Evolutionary conservation across 2,113 vertebrate genomes (phyloP), one percentile per base, ranked within the genome.

Genomic region (Rafetus swinhoei): DNA sequence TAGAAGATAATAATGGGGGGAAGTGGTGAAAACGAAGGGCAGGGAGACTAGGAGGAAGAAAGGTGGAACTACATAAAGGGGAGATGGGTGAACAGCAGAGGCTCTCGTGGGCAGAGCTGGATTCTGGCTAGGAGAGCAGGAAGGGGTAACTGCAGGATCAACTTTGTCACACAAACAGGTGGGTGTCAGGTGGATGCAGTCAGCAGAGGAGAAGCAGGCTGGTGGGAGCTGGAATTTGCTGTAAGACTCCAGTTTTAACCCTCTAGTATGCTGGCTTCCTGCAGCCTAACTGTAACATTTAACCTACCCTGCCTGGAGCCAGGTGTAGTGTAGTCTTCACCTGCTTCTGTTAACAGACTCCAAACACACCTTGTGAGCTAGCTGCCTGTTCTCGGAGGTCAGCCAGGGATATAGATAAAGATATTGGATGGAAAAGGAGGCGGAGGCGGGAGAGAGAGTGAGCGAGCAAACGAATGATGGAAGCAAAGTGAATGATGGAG

Each of bases 401-500:
- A 53, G 29, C 10, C 5, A 11, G 39, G 29, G 32, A 15, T 16
- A 32, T 72, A 72, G 16, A n/a, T 15, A 50, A 25, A 32, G 52
- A 35, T 24, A 29, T 60, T 32, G 57, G 76, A 52, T 52, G 54
- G 19, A 77, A 79, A 81, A 29, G 55, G 45, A 45, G 69, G 69
- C 9, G 10, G 60, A 72, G 80, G 29, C 16, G 18, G 24, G 57
- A 74, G 35, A 16, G 15, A 35, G 60, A 22, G 50, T 69, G 32
- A 76, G 45, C 19, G 32, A 21, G 13, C 25, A 59, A 57, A 59
- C 7, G 10, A 1, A 0, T 0, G 0, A 22, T 45, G 83, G 89
- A 60, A 2, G 0, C 54, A 5, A 25, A 32, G 90, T 62, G 85
- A 81, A 52, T 79, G 82, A 93, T 84, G 76, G 86, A 85, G 82